Evolutionary conservation across 2,113 vertebrate species (phyloP).

Genomic region (Etheostoma spectabile): DNA sequence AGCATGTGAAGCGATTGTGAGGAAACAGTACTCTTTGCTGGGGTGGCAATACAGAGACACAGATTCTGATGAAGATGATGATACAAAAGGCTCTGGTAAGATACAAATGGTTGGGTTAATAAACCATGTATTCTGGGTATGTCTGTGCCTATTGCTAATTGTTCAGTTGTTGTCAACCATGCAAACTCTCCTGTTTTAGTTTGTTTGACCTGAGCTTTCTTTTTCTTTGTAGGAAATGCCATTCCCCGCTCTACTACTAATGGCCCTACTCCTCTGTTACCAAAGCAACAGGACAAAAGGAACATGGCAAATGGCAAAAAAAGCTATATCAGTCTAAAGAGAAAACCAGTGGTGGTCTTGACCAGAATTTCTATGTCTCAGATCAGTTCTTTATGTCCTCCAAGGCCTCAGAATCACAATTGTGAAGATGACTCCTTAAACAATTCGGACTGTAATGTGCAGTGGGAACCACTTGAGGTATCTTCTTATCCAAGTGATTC

Average conservation of each 20-base stretch:
- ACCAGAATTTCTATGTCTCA: constrained; percentile 11
- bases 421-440: background rate
- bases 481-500: background rate
- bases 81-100: constrained; percentile 32
- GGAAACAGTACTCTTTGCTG: constrained; percentile 71
- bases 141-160: background rate
- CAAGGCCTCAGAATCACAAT: rapidly evolving
- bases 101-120: background rate
- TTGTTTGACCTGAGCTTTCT: background rate
- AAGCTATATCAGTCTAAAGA: rapidly evolving
- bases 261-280: background rate
- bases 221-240: constrained; percentile 37
- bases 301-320: background rate
- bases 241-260: background rate
- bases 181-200: background rate
- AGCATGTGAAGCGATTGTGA: constrained; percentile 71
- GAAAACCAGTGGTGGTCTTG: constrained; percentile 46
- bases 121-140: background rate
- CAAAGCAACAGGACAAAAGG: background rate
- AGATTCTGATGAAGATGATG: constrained; percentile 54
- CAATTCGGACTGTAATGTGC: background rate
- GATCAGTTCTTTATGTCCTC: background rate
- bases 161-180: background rate
- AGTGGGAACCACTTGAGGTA: background rate
- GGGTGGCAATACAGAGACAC: constrained; percentile 74